Evolutionary conservation across 2,113 vertebrate genomes (phyloP), one percentile per base, ranked within the genome.

Genomic region (Micromys minutus): DNA sequence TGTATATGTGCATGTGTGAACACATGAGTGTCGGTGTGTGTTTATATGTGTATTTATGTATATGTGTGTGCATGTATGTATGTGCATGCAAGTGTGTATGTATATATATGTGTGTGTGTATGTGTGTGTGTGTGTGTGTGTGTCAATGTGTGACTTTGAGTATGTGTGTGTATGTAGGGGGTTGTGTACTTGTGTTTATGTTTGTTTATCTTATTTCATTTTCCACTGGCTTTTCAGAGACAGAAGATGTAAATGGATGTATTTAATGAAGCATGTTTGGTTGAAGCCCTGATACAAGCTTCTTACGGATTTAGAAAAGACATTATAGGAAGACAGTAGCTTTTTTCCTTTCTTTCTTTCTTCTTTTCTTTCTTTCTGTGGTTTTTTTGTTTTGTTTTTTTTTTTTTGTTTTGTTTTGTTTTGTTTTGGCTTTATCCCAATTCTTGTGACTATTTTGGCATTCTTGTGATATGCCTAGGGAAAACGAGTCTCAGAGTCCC

Each of bases 351-450:
- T n/a, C n/a, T n/a, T n/a, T n/a, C n/a, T n/a, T n/a, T n/a, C n/a
- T n/a, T n/a, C n/a, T n/a, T n/a, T n/a, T n/a, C n/a, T n/a, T n/a
- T n/a, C n/a, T n/a, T n/a, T n/a, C n/a, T n/a, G n/a, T n/a, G n/a
- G n/a, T n/a, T n/a, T n/a, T n/a, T n/a, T n/a, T n/a, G n/a, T n/a
- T n/a, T n/a, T n/a, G n/a, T n/a, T n/a, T n/a, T n/a, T n/a, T n/a
- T n/a, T n/a, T n/a, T n/a, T n/a, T n/a, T n/a, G n/a, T n/a, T n/a
- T n/a, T n/a, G n/a, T n/a, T n/a, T n/a, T n/a, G n/a, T n/a, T n/a
- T n/a, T n/a, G n/a, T 39, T 93, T 87, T 71, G 61, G 55, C 67
- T 90, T 97, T 69, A 83, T 83, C 76, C 67, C 15, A 94, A 13
- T 92, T 93, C 29, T 63, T 61, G 29, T 22, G 52, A 74, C 45